phyloP scores from a whole-genome alignment of 2,113 vertebrate species.

The Seriola rivoliana region DNA sequence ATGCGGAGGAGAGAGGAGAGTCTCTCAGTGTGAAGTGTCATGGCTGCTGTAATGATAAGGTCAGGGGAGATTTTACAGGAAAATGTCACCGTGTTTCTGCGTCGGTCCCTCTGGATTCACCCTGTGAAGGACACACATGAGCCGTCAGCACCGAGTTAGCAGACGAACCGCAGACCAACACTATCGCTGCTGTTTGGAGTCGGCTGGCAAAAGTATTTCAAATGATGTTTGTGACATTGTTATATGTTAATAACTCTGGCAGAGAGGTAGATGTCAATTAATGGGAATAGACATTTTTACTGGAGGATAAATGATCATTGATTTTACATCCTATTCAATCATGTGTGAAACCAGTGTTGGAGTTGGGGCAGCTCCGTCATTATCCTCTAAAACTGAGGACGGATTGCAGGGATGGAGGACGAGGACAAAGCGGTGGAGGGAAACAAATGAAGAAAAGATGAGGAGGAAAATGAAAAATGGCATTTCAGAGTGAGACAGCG shows the following conservation, averaged over 20 bases:
- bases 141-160: neutral
- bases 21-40: constrained; percentile 33
- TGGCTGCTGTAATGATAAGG: constrained; percentile 57
- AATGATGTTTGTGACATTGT: too few relatives aligned
- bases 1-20: neutral
- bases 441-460: neutral
- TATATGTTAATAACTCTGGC: too few relatives aligned
- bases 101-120: neutral
- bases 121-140: constrained; percentile 1
- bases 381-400: neutral
- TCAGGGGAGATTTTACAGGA: constrained; percentile 38
- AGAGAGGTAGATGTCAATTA: neutral
- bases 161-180: too few relatives aligned
- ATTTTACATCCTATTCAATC: neutral
- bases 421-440: neutral
- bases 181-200: too few relatives aligned
- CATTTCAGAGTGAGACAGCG: too few relatives aligned
- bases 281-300: neutral
- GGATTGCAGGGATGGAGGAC: neutral
- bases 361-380: too few relatives aligned
- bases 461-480: neutral
- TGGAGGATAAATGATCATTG: neutral
- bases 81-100: constrained; percentile 47
- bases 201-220: too few relatives aligned
- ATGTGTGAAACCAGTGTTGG: too few relatives aligned